phyloP scores from a whole-genome alignment of 2,797 vertebrate species.

The Columba guinea region DNA sequence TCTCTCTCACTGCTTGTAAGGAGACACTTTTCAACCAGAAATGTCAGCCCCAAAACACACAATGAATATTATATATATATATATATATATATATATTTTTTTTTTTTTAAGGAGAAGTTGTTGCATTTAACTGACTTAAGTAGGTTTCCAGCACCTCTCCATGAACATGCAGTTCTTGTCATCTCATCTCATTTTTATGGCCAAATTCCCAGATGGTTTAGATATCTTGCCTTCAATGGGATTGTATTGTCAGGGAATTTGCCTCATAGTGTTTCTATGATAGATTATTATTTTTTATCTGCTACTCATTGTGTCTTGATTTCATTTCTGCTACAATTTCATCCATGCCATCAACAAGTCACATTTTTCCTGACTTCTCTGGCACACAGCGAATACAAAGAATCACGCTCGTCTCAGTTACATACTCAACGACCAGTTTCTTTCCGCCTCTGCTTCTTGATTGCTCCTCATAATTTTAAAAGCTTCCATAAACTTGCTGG shows the following conservation, averaged over 20 bases:
- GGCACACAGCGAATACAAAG: background rate
- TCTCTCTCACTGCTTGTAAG: background rate
- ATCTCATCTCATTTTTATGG: constrained; percentile 4
- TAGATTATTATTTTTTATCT: constrained; percentile 30
- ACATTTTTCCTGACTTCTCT: constrained; percentile 8
- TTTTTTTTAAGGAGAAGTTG: background rate
- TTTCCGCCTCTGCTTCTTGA: background rate
- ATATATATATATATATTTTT: background rate
- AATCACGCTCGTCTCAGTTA: background rate
- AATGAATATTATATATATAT: background rate
- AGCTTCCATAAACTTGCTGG: background rate
- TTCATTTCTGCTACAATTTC: background rate
- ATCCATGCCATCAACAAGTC: background rate
- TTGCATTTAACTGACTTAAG: constrained; percentile 13
- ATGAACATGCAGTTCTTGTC: background rate
- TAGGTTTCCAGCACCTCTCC: constrained; percentile 26
- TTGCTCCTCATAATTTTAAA: constrained; percentile 41
- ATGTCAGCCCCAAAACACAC: background rate
- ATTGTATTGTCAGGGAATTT: background rate
- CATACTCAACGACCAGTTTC: background rate
- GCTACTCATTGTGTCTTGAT: background rate
- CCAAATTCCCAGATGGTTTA: background rate
- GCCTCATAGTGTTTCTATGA: background rate
- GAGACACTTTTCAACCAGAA: background rate
- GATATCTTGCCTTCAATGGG: background rate